A percentile compares a stretch with the other conserved stretches of the same genome.
These are phyloP conservation scores for Anastrepha obliqua DNA, from an alignment of 1,140 invertebrate species.

Conservation along the genomic window DNA sequence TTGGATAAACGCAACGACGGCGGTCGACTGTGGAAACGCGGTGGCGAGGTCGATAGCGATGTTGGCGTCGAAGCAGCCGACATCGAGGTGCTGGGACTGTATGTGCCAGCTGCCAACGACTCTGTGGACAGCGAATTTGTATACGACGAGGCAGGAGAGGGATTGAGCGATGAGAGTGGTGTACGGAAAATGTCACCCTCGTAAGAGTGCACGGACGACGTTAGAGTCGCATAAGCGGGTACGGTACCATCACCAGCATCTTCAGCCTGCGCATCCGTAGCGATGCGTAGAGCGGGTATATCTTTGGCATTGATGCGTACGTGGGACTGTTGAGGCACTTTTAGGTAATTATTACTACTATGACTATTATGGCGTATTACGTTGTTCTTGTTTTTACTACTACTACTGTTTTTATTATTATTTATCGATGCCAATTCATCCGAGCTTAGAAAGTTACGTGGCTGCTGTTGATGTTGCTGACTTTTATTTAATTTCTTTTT, in stretches of 20 bases:
- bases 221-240: not conserved
- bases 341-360: constrained; percentile 2
- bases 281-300: constrained; percentile 49
- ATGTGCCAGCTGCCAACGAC: constrained; percentile 55
- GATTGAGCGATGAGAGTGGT: constrained; percentile 57
- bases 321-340: not conserved
- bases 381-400: constrained; percentile 54
- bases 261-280: constrained; percentile 13
- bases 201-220: constrained; percentile 56
- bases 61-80: constrained; percentile 56
- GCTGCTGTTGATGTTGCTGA: constrained; percentile 44
- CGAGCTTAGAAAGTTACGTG: constrained; percentile 62
- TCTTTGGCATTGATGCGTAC: constrained; percentile 3
- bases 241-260: constrained; percentile 21
- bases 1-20: constrained; percentile 61
- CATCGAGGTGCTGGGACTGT: constrained; percentile 41
- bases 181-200: constrained; percentile 54
- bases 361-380: not conserved
- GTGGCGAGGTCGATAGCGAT: constrained; percentile 51
- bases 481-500: constrained; percentile 56
- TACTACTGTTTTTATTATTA: constrained; percentile 56
- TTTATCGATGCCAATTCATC: constrained; percentile 70
- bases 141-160: constrained; percentile 63
- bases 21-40: constrained; percentile 60
- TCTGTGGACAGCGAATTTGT: constrained; percentile 59